Evolutionary conservation across 2,888 invertebrate species (phyloP).

Genomic region (Aproaerema taeniolella): DNA sequence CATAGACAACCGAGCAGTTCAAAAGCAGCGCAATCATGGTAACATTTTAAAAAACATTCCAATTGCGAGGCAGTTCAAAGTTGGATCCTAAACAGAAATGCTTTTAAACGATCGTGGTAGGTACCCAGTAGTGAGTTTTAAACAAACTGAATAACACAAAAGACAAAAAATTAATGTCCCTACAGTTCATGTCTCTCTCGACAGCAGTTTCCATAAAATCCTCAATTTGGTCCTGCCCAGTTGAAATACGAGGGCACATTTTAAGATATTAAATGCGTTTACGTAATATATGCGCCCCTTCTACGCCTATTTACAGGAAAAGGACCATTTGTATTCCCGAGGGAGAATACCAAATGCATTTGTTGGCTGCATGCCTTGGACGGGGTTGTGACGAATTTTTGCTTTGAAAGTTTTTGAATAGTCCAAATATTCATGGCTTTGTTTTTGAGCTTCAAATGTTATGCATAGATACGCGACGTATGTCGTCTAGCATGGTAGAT

Average conservation of each 20-base stretch:
- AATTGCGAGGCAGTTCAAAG: no score
- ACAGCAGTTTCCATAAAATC: slow-evolving; percentile 17
- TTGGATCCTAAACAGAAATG: no score
- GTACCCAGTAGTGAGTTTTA: no score
- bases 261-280: slow-evolving; percentile 41
- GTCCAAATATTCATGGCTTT: slow-evolving; percentile 18
- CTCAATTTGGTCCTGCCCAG: slow-evolving; percentile 29
- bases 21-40: no score
- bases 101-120: no score
- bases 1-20: no score
- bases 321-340: slow-evolving; percentile 55
- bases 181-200: no score
- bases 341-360: slow-evolving; percentile 49
- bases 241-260: slow-evolving; percentile 31
- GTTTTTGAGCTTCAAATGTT: slow-evolving; percentile 9
- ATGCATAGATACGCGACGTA: no score
- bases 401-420: slow-evolving; percentile 31
- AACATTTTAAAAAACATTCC: no score
- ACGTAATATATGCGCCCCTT: slow-evolving; percentile 47
- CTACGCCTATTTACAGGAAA: slow-evolving; percentile 40
- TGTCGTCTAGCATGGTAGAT: no score
- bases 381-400: slow-evolving; percentile 40
- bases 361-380: slow-evolving; percentile 33
- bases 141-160: no score
- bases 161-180: no score